Evolutionary conservation across 2,113 vertebrate species (phyloP).

Genomic region (Barbus barbus): DNA sequence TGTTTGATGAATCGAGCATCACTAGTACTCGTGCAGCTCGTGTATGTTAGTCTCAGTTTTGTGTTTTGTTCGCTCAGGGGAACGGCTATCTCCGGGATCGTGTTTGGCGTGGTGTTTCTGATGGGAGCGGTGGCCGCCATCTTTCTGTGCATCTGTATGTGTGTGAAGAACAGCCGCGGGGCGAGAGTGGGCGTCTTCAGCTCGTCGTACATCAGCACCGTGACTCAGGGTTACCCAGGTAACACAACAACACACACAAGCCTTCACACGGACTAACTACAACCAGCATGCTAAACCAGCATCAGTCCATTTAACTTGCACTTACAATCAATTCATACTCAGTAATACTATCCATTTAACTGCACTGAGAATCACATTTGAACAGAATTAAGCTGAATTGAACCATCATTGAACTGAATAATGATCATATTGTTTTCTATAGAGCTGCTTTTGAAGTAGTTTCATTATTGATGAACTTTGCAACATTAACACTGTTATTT

Average conservation of each 20-base stretch:
- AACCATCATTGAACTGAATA: no score
- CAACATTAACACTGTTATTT: no score
- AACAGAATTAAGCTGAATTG: no score
- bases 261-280: no score
- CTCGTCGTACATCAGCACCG: constrained; percentile 79
- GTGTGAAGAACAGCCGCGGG: constrained; percentile 82
- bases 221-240: constrained; percentile 82
- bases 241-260: constrained; percentile 30
- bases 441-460: no score
- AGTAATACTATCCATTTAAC: not conserved
- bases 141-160: constrained; percentile 90
- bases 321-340: no score
- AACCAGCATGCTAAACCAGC: no score
- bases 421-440: no score
- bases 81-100: constrained; percentile 88
- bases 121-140: constrained; percentile 87
- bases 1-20: not conserved
- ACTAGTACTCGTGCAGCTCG: no score
- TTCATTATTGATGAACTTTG: no score
- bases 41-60: not conserved
- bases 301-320: no score
- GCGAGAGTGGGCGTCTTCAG: constrained; percentile 83
- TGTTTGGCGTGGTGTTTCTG: constrained; percentile 91
- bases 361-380: not conserved
- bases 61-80: constrained; percentile 72